Percentiles rank a stretch among this genome's conserved stretches.
Evolutionary conservation across 2,113 vertebrate genomes (phyloP).

Genomic region (Oxyruncus cristatus): DNA sequence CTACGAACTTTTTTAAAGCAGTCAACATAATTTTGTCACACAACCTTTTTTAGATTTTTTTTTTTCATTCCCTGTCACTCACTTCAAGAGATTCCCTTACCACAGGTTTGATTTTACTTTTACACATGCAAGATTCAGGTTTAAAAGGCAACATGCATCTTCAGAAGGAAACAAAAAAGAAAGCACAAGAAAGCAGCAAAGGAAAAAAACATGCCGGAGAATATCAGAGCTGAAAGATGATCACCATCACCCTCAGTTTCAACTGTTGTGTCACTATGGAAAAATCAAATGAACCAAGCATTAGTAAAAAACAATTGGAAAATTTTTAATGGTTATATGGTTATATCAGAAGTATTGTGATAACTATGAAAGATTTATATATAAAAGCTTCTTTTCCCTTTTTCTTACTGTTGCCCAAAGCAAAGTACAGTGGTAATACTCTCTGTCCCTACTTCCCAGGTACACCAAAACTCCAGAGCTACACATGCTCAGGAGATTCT

Average conservation of each 20-base stretch:
- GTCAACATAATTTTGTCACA: neutral
- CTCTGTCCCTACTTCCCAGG: neutral
- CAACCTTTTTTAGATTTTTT: neutral
- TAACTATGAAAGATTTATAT: neutral
- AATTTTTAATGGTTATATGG: neutral
- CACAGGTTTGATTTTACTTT: neutral
- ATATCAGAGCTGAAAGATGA: neutral
- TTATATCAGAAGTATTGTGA: neutral
- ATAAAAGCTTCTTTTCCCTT: neutral
- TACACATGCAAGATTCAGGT: neutral
- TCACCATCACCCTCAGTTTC: neutral
- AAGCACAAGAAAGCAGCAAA: neutral
- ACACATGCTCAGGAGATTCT: neutral
- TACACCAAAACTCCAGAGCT: neutral
- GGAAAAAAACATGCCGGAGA: neutral
- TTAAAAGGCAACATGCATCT: neutral
- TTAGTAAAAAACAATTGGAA: neutral
- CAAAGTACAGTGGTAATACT: neutral
- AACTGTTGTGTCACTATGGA: neutral
- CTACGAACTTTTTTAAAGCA: neutral
- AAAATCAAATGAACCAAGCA: neutral
- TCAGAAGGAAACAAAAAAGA: neutral
- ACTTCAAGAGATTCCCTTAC: neutral
- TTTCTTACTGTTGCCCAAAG: neutral
- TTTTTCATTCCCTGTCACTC: neutral